Percentiles rank a stretch among this genome's conserved stretches.
Conservation (phyloP, 2,113 vertebrate species). For the Hydropotes inermis region DNA sequence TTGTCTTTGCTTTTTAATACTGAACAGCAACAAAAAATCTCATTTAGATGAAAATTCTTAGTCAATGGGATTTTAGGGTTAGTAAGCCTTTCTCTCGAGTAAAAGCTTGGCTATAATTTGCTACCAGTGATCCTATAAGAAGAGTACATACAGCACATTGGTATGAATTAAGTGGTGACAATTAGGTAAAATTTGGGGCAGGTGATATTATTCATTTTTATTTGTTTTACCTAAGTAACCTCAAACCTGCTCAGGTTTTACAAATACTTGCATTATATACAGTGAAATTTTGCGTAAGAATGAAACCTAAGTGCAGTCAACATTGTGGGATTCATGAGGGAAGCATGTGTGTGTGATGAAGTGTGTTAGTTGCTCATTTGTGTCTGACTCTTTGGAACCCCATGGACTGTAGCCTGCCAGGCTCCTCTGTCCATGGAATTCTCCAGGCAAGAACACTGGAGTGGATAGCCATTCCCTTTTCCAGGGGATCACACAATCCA, state of each 20-base stretch:
- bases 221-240: not conserved
- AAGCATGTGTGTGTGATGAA: not conserved
- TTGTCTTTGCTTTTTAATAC: constrained; percentile 1
- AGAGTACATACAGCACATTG: not conserved
- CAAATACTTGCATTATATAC: not conserved
- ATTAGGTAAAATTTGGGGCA: not conserved
- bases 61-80: not conserved
- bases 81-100: not conserved
- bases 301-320: not conserved
- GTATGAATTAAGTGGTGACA: not conserved
- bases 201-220: not conserved
- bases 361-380: not conserved
- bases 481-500: not conserved
- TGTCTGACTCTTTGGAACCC: not conserved
- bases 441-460: not conserved
- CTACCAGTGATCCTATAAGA: not conserved
- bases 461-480: not conserved
- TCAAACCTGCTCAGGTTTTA: not conserved
- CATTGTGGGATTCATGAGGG: not conserved
- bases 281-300: not conserved
- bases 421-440: not conserved
- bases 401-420: not conserved
- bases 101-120: not conserved
- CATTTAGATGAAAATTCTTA: not conserved
- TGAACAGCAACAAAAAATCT: not conserved